Evolutionary conservation across 2,797 vertebrate genomes (phyloP).

Genomic region (Cichlasoma orientale): DNA sequence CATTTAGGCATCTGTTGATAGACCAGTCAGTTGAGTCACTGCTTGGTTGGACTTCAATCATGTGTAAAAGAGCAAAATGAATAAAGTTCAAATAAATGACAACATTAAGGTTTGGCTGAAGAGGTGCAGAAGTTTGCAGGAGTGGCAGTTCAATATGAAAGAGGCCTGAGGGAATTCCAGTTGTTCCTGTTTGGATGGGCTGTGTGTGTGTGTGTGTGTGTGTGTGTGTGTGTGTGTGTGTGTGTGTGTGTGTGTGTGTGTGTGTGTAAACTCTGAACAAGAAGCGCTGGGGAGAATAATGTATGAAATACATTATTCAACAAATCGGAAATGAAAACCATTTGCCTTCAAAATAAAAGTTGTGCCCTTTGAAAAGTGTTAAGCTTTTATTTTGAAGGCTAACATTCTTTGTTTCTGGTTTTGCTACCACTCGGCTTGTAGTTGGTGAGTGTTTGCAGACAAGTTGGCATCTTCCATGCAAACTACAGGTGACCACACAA

Average conservation of each 20-base stretch:
- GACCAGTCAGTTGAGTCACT: background rate
- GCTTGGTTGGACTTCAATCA: background rate
- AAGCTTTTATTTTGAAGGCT: background rate
- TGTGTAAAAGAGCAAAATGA: background rate
- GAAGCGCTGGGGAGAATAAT: background rate
- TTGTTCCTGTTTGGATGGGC: background rate
- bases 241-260: background rate
- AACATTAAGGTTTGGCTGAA: background rate
- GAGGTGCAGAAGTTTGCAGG: background rate
- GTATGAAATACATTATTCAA: background rate
- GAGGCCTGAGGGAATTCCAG: conserved; percentile 2
- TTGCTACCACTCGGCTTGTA: background rate
- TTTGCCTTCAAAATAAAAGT: background rate
- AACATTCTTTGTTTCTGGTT: background rate
- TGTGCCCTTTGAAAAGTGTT: background rate
- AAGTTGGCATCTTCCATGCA: background rate
- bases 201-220: background rate
- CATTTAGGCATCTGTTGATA: background rate
- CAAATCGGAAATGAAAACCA: background rate
- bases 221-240: background rate
- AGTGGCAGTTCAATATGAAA: background rate
- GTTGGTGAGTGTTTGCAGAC: background rate
- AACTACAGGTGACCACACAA: background rate
- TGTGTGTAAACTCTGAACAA: background rate
- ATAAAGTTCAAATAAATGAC: background rate